phyloP scores from a whole-genome alignment of 2,888 invertebrate species.

The Limnephilus lunatus region DNA sequence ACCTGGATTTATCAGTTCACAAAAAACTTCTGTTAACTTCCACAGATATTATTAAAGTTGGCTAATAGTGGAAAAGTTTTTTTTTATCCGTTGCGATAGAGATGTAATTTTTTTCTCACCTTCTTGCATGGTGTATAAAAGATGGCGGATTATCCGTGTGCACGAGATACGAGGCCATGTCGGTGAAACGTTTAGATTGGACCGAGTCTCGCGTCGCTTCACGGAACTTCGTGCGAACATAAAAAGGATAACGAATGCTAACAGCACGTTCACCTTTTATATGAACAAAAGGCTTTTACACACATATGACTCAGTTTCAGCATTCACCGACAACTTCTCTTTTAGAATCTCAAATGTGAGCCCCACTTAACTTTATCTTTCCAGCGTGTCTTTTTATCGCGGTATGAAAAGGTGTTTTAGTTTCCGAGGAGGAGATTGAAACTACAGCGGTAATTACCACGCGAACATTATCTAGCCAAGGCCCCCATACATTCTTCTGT shows the following conservation, averaged over 20 bases:
- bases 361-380: slow-evolving; percentile 15
- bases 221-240: slow-evolving; percentile 36
- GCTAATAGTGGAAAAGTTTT: neutral
- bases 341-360: slow-evolving; percentile 26
- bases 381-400: neutral
- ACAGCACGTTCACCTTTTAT: slow-evolving; percentile 45
- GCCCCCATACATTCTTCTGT: neutral
- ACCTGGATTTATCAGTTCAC: neutral
- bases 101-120: slow-evolving; percentile 18
- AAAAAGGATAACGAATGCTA: slow-evolving; percentile 50
- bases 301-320: slow-evolving; percentile 32
- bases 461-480: neutral
- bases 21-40: neutral
- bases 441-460: neutral
- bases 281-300: slow-evolving; percentile 48
- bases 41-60: neutral
- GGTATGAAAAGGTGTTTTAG: neutral
- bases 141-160: slow-evolving; percentile 27
- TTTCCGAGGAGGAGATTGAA: neutral
- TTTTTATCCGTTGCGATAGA: neutral
- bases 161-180: neutral
- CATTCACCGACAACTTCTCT: slow-evolving; percentile 28
- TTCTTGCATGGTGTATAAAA: slow-evolving; percentile 28
- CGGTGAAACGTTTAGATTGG: slow-evolving; percentile 49
- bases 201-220: slow-evolving; percentile 14